These are phyloP conservation scores for Oscheius sp. DNA, from an alignment of 2,888 invertebrate genomes.

Conservation along the genomic window DNA sequence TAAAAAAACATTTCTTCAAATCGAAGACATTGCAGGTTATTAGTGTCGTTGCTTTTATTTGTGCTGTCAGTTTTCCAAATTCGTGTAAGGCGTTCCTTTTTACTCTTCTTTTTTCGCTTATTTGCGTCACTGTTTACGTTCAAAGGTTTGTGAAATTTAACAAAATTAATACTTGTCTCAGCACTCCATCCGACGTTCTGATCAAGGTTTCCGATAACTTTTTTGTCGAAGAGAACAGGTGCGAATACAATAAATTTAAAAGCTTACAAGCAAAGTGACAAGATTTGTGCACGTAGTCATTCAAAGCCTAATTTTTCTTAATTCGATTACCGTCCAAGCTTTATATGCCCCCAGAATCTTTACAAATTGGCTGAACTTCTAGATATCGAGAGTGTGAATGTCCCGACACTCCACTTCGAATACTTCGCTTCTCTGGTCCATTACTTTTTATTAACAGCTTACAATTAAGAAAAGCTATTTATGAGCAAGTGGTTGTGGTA, in stretches of 20 bases:
- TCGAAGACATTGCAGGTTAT: constrained; percentile 24
- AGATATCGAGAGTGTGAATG: constrained; percentile 49
- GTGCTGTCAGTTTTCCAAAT: constrained; percentile 42
- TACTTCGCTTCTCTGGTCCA: constrained; percentile 42
- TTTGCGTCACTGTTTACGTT: constrained; percentile 37
- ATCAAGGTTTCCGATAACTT: constrained; percentile 27
- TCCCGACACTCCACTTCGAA: constrained; percentile 46
- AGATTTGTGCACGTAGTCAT: too few relatives aligned
- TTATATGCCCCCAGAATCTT: too few relatives aligned
- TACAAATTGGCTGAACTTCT: too few relatives aligned
- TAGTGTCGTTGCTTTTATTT: constrained; percentile 30
- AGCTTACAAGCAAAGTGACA: neutral
- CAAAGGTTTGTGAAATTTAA: constrained; percentile 29
- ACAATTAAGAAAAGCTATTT: constrained; percentile 36
- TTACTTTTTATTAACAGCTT: constrained; percentile 45
- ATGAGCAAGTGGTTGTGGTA: constrained; percentile 44
- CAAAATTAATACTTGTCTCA: neutral
- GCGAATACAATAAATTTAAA: constrained; percentile 4
- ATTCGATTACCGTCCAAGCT: too few relatives aligned
- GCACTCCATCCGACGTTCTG: constrained; percentile 19
- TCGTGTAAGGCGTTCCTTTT: constrained; percentile 41
- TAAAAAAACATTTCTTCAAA: constrained; percentile 16
- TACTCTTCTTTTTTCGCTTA: constrained; percentile 37
- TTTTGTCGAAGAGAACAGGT: constrained; percentile 34
- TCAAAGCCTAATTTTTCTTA: too few relatives aligned